A percentile compares a stretch with the other conserved stretches of the same genome.
Evolutionary conservation across 2,888 invertebrate genomes (phyloP).

Genomic region (Ganaspis brasiliensis): DNA sequence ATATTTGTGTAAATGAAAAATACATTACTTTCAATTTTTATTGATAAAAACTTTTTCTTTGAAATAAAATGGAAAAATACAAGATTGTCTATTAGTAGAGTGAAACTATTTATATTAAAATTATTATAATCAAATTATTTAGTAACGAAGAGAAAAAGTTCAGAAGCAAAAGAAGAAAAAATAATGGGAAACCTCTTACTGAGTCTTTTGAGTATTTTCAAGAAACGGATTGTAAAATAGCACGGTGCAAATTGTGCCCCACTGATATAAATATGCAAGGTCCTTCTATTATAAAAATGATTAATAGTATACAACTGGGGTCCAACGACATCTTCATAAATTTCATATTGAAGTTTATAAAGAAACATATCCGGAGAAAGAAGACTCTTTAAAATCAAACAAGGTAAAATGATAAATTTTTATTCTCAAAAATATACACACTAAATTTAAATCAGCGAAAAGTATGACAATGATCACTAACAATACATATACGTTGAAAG

Average conservation of each 20-base stretch:
- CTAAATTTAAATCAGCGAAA: too few relatives aligned
- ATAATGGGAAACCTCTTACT: neutral
- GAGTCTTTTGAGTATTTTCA: neutral
- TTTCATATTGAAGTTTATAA: neutral
- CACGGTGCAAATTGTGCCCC: neutral
- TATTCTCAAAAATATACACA: too few relatives aligned
- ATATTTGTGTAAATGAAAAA: too few relatives aligned
- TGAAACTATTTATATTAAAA: too few relatives aligned
- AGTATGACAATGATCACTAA: too few relatives aligned
- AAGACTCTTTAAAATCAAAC: neutral
- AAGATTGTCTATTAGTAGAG: too few relatives aligned
- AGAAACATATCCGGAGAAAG: neutral
- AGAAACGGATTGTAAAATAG: neutral
- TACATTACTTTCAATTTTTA: too few relatives aligned
- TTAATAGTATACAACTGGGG: neutral
- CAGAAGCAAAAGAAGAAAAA: neutral
- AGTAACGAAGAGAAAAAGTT: neutral
- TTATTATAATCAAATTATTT: too few relatives aligned
- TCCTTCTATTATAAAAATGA: neutral
- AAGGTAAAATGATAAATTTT: neutral
- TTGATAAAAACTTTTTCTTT: too few relatives aligned
- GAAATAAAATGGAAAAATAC: too few relatives aligned
- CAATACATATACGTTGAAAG: too few relatives aligned
- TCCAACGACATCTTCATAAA: neutral
- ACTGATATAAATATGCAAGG: neutral